Evolutionary conservation across 2,888 invertebrate species (phyloP).

Genomic region (Salpingus planirostris): DNA sequence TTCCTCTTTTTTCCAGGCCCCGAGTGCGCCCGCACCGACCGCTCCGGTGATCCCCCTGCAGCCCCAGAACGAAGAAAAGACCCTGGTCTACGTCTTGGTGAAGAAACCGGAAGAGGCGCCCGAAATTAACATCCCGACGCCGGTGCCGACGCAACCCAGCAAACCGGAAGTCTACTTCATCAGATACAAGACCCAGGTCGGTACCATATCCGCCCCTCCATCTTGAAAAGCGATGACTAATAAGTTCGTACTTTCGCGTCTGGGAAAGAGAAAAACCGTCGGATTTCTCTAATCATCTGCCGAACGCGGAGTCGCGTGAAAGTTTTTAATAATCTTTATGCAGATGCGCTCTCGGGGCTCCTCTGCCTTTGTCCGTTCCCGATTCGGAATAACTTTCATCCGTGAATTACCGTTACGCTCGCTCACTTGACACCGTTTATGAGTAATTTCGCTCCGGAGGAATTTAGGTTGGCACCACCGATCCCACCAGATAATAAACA

Average conservation of each 20-base stretch:
- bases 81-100: conserved; percentile 80
- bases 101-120: conserved; percentile 85
- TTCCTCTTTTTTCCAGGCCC: no score
- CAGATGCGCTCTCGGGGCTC: no score
- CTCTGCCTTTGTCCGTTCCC: no score
- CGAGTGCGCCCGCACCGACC: conserved; percentile 70
- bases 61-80: conserved; percentile 82
- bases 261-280: conserved; percentile 5
- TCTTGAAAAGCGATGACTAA: no score
- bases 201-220: no score
- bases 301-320: conserved; percentile 11
- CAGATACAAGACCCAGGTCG: conserved; percentile 71
- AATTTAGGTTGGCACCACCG: no score
- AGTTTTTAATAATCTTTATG: no score
- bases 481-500: no score
- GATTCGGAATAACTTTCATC: no score
- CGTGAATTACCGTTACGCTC: conserved; percentile 4
- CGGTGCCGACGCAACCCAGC: conserved; percentile 74
- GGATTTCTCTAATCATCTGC: conserved; percentile 19
- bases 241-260: no score
- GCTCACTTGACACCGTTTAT: not conserved
- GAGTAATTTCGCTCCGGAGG: no score
- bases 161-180: conserved; percentile 91
- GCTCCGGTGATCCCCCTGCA: conserved; percentile 73
- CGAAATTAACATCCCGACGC: conserved; percentile 69